Evolutionary conservation across 2,797 vertebrate species (phyloP), one percentile per base, ranked within the genome.

Genomic region (Aulostomus chinensis): DNA sequence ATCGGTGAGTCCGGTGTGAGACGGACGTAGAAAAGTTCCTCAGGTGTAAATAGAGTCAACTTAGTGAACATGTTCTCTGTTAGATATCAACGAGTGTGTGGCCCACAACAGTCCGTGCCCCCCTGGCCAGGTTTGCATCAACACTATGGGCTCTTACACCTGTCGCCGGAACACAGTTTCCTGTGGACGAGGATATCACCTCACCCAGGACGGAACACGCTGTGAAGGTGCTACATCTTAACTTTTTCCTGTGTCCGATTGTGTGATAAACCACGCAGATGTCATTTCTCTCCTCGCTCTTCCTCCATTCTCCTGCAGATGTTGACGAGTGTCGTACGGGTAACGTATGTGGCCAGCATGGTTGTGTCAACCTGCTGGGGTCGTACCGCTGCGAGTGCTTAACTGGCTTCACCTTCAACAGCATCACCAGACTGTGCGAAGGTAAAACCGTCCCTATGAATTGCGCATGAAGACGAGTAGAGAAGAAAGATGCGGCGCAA

Each of bases 61-160:
- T n/a, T n/a, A n/a, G n/a, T n/a, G n/a, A n/a, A 2, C 4, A 9
- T 43, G 10, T 28, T 9, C 38, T 57, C 12, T 8, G 39, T 32
- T 16, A 98, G 96, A 98, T 78, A 89, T 96, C 53, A 95, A 97
- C 0, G 95, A 98, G 61, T 98, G 96, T 43, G 30, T 93, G 50
- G 88, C 81, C 21, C 25, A 76, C 11, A 78, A 69, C 16, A 80
- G 60, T 28, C 89, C 93, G 0, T 98, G 96, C 72, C 89, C 55
- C 3, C 32, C 59, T 0, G 92, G 92, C 5, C 91, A 94, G 65
- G 89, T 84, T 0, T 98, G 96, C 28, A 80, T 95, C 56, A 98
- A 98, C 86, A 94, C 92, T 0, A 71, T 87, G 8, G 95, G 96
- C 36, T 97, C 95, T 0, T 96, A 87, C 43, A 85, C 71, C 2